phyloP scores from a whole-genome alignment of 1,140 invertebrate species.

The Drosophila kohkoa region DNA sequence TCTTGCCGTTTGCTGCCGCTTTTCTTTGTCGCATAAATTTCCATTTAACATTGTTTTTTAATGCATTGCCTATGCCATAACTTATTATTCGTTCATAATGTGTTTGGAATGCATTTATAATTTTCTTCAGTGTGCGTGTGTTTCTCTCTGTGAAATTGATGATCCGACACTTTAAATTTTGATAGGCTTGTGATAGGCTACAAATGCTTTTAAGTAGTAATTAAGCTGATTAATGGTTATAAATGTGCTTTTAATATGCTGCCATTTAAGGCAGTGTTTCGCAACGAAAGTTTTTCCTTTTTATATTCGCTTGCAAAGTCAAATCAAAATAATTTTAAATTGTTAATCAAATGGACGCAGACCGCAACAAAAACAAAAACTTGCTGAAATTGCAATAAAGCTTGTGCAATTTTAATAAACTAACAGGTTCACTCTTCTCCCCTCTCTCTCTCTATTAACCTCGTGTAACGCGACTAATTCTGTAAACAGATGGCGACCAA shows the following conservation, averaged over 20 bases:
- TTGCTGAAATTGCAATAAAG: slow-evolving; percentile 44
- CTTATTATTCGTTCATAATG: slow-evolving; percentile 23
- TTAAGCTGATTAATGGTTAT: slow-evolving; percentile 8
- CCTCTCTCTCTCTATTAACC: background rate
- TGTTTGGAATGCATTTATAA: slow-evolving; percentile 23
- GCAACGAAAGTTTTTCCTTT: background rate
- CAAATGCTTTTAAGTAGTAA: slow-evolving; percentile 6
- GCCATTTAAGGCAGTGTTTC: background rate
- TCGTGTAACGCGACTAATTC: slow-evolving; percentile 53
- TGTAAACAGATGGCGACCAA: slow-evolving; percentile 66
- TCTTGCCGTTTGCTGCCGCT: background rate
- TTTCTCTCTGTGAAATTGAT: slow-evolving; percentile 9
- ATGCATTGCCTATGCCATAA: slow-evolving; percentile 26
- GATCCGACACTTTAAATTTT: slow-evolving; percentile 3
- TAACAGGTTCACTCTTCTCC: slow-evolving; percentile 18
- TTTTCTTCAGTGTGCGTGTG: background rate
- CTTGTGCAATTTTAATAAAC: slow-evolving; percentile 71
- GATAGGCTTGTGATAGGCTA: background rate
- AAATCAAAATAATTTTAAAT: background rate
- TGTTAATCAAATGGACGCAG: background rate
- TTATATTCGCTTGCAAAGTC: background rate
- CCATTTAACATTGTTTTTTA: slow-evolving; percentile 28
- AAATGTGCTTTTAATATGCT: slow-evolving; percentile 16
- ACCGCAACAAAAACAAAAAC: slow-evolving; percentile 36
- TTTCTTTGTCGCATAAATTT: slow-evolving; percentile 38